Evolutionary conservation across 2,113 vertebrate genomes (phyloP), one percentile per base, ranked within the genome.

Genomic region (Tinamus guttatus): DNA sequence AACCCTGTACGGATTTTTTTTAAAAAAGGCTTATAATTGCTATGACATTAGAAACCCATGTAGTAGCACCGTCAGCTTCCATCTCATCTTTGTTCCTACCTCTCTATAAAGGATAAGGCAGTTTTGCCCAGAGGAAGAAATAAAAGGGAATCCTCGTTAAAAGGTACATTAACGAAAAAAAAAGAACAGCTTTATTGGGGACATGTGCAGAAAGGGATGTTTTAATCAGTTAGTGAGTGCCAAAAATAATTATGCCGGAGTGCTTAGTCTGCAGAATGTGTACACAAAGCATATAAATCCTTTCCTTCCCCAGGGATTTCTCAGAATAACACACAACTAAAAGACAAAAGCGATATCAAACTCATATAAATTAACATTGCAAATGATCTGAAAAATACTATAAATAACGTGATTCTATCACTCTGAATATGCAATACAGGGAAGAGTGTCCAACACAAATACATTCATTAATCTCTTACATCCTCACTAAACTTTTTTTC

Each of bases 341-440:
- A 97, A 98, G 98, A 99, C 98, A 99, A 99, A 99, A 98, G 98
- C 97, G 79, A 98, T 98, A 98, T 98, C 98, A 99, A 98, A 98
- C 98, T 99, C 98, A 98, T 98, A 98, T 98, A 99, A 99, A 99
- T 99, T 99, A 99, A 98, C 98, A 99, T 99, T 98, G 98, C 97
- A 99, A 99, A 99, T 99, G 97, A 99, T 99, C 98, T 99, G 98
- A 98, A 98, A 99, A 98, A 98, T 97, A 98, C 97, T 98, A 99
- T 99, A 99, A 99, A 99, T 99, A 99, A 98, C 91, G 89, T 94
- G 98, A 98, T 99, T 98, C 98, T 98, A 99, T 99, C 98, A 97
- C 97, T 98, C 96, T 97, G 95, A 98, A 97, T 98, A 98, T 97
- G 96, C 83, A 95, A 97, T 97, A 98, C 95, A 98, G 93, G 94